These are phyloP conservation scores for Tupiocoris notatus DNA, from an alignment of 2,888 invertebrate species.

Conservation along the genomic window DNA sequence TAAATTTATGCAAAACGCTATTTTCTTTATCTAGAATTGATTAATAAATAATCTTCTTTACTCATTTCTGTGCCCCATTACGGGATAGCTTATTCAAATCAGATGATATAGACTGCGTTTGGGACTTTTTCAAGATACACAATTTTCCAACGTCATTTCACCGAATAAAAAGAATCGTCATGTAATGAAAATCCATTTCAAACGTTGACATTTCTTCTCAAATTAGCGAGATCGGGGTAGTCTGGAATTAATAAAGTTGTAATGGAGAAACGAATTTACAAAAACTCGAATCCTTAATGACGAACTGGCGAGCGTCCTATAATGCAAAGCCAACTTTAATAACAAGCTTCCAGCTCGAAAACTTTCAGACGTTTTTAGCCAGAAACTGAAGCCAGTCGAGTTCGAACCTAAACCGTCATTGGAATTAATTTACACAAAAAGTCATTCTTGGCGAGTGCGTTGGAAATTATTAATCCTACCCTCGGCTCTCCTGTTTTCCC, in stretches of 20 bases:
- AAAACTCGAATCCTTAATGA: not conserved
- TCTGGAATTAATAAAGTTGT: not conserved
- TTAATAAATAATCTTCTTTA: too few species aligned
- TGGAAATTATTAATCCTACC: too few species aligned
- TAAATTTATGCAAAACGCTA: too few species aligned
- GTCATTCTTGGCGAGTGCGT: not conserved
- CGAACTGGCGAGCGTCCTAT: not conserved
- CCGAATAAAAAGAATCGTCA: not conserved
- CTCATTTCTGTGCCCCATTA: too few species aligned
- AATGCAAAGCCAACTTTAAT: not conserved
- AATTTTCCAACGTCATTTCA: not conserved
- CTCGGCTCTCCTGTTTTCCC: too few species aligned
- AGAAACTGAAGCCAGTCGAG: not conserved
- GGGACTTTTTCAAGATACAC: too few species aligned
- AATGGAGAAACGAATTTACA: not conserved
- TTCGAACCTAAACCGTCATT: not conserved
- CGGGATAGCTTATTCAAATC: too few species aligned
- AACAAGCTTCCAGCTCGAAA: not conserved
- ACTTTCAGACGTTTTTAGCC: not conserved
- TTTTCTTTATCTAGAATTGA: too few species aligned
- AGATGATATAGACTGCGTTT: too few species aligned
- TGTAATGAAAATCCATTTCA: not conserved
- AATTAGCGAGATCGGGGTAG: not conserved
- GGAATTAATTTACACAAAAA: not conserved
- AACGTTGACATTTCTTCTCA: not conserved